phyloP scores from a whole-genome alignment of 2,888 invertebrate genomes.

The Acronicta psi region DNA sequence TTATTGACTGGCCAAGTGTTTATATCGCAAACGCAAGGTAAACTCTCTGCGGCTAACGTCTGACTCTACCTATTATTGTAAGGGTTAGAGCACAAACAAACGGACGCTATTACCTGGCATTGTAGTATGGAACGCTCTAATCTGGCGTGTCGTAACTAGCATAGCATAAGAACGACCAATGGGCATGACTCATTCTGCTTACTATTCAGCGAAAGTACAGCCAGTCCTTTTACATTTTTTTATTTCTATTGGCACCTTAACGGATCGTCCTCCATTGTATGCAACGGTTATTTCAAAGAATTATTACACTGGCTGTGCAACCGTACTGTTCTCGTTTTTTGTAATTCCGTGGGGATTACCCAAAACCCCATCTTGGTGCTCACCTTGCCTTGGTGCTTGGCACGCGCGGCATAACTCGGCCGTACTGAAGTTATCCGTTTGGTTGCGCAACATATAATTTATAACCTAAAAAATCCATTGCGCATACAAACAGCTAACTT shows the following conservation, averaged over 20 bases:
- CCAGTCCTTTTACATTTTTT: slow-evolving; percentile 42
- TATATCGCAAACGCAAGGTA: no score
- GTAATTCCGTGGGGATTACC: neutral
- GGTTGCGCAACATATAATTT: no score
- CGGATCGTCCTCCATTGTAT: slow-evolving; percentile 26
- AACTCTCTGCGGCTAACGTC: no score
- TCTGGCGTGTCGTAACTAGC: slow-evolving; percentile 16
- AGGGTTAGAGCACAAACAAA: neutral
- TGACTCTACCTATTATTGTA: no score
- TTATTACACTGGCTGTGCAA: no score
- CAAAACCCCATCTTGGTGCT: neutral
- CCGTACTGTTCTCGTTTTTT: no score
- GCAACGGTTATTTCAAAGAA: slow-evolving; percentile 14
- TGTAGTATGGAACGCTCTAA: slow-evolving; percentile 9
- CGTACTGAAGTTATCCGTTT: no score
- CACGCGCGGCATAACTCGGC: no score
- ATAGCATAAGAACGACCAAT: slow-evolving; percentile 13
- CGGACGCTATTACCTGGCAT: slow-evolving; percentile 14
- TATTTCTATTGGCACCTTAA: slow-evolving; percentile 41
- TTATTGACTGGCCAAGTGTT: no score
- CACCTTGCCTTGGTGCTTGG: no score
- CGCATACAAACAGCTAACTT: no score
- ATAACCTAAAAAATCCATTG: no score
- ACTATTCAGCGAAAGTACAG: slow-evolving; percentile 67
- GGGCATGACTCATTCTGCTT: slow-evolving; percentile 67